phyloP scores from a whole-genome alignment of 1,140 invertebrate genomes.

The Plectrocnemia conspersa region DNA sequence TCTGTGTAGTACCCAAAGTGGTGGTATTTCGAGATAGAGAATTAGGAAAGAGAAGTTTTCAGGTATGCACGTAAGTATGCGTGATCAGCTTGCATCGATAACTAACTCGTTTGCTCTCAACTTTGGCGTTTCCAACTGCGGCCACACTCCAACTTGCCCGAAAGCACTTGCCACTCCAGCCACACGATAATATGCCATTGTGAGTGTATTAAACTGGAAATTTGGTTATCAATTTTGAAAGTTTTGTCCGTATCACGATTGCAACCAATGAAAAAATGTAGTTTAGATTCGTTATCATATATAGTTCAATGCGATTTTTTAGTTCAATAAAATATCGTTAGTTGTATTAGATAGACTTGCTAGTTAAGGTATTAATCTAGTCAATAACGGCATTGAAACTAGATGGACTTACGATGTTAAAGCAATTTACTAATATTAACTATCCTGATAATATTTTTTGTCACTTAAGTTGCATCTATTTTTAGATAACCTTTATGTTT shows the following conservation, averaged over 20 bases:
- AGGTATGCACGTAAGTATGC: slow-evolving; percentile 19
- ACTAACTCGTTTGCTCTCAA: slow-evolving; percentile 15
- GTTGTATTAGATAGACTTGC: too few relatives aligned
- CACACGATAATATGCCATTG: background rate
- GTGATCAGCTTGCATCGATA: slow-evolving; percentile 19
- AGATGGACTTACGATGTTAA: too few relatives aligned
- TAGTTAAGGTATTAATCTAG: too few relatives aligned
- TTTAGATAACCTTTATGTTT: too few relatives aligned
- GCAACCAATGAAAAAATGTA: background rate
- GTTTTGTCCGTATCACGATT: background rate
- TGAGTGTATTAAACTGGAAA: background rate
- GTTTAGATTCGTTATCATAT: too few relatives aligned
- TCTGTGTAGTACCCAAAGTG: too few relatives aligned
- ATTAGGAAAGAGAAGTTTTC: slow-evolving; percentile 21
- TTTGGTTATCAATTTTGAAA: background rate
- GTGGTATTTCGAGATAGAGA: slow-evolving; percentile 17
- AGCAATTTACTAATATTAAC: too few relatives aligned
- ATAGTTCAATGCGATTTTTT: too few relatives aligned
- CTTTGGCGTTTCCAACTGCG: slow-evolving; percentile 1
- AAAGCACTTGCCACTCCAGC: background rate
- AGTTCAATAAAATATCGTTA: too few relatives aligned
- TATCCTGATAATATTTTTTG: too few relatives aligned
- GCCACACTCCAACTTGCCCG: background rate
- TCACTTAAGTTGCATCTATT: too few relatives aligned
- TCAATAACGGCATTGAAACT: too few relatives aligned